These are phyloP conservation scores for Salmo trutta DNA, from an alignment of 2,797 vertebrate genomes.

Conservation along the genomic window DNA sequence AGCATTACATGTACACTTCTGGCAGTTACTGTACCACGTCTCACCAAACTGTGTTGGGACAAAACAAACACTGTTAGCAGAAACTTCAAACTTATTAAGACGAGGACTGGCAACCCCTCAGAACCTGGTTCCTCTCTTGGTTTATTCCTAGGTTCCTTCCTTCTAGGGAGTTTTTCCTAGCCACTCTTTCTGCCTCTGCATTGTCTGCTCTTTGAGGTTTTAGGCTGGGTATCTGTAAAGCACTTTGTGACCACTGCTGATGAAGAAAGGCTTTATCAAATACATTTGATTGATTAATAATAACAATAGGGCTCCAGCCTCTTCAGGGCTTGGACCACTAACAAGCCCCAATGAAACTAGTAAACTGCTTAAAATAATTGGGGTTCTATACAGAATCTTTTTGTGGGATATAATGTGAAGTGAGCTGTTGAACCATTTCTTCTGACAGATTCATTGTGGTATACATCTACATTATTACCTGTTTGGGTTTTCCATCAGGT, in stretches of 20 bases:
- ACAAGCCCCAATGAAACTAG: neutral
- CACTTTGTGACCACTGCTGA: neutral
- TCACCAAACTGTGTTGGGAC: slow-evolving; percentile 75
- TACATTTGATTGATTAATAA: neutral
- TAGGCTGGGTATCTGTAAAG: neutral
- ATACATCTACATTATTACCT: neutral
- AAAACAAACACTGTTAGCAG: neutral
- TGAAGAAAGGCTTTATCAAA: neutral
- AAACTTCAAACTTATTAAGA: neutral
- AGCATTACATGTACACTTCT: slow-evolving; percentile 76
- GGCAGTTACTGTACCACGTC: slow-evolving; percentile 78
- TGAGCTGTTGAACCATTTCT: too few species aligned
- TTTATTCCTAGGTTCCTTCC: neutral
- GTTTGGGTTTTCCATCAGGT: slow-evolving; percentile 65
- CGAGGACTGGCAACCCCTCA: neutral
- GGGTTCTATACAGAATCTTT: too few species aligned
- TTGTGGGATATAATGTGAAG: too few species aligned
- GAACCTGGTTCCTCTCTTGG: neutral
- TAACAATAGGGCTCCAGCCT: neutral
- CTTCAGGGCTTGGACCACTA: neutral
- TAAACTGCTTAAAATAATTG: too few species aligned
- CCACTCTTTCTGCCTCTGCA: neutral
- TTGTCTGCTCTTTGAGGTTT: neutral
- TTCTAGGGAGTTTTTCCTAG: neutral
- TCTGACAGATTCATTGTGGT: too few species aligned